phyloP scores from a whole-genome alignment of 2,888 invertebrate genomes.

The Troides aeacus region DNA sequence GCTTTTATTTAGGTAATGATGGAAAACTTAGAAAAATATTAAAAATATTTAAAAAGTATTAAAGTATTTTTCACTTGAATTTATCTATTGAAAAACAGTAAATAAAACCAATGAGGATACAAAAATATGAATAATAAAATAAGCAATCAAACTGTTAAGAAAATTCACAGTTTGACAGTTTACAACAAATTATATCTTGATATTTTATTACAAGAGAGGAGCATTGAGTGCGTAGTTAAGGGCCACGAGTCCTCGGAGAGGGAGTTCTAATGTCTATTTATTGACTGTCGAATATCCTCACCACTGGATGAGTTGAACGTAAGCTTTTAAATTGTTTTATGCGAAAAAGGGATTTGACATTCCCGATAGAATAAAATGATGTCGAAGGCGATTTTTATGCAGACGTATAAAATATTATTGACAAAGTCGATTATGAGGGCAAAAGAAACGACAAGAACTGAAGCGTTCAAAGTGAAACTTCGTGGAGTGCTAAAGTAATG shows the following conservation, averaged over 20 bases:
- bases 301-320: not conserved
- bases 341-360: not conserved
- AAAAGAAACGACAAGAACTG: not conserved
- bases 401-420: not conserved
- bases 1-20: too few relatives aligned
- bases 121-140: not conserved
- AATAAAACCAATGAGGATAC: too few relatives aligned
- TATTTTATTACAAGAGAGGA: too few relatives aligned
- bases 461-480: not conserved
- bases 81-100: too few relatives aligned
- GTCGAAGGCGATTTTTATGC: not conserved
- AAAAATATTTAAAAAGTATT: too few relatives aligned
- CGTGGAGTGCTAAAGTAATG: too few relatives aligned
- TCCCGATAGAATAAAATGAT: not conserved
- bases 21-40: too few relatives aligned
- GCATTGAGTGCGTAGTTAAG: not conserved
- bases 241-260: not conserved
- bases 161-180: not conserved
- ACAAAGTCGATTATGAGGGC: not conserved
- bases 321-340: not conserved
- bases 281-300: not conserved
- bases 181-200: not conserved
- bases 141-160: not conserved
- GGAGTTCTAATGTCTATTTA: slow-evolving; percentile 4
- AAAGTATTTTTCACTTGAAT: too few relatives aligned